These are phyloP conservation scores for Ochropleura plecta DNA, from an alignment of 2,888 invertebrate genomes.

Conservation along the genomic window DNA sequence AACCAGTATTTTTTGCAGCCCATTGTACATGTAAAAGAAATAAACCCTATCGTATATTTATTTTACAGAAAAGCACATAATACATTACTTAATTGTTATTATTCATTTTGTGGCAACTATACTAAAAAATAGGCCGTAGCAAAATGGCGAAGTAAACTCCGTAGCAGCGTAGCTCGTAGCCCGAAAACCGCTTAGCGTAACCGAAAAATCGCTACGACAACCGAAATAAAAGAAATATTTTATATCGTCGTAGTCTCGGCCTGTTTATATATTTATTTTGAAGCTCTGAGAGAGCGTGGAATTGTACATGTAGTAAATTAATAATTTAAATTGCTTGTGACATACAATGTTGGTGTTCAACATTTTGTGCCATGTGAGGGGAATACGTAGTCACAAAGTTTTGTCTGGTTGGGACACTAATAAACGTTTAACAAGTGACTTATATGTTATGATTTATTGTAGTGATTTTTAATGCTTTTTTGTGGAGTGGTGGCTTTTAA, in stretches of 20 bases:
- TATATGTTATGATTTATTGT: not conserved
- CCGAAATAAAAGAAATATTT: constrained; percentile 20
- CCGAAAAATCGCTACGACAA: constrained; percentile 26
- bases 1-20: too few species aligned
- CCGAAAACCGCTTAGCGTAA: not conserved
- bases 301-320: constrained; percentile 44
- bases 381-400: constrained; percentile 17
- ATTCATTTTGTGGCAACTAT: not conserved
- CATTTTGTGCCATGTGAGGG: constrained; percentile 16
- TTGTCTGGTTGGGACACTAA: not conserved
- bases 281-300: constrained; percentile 16
- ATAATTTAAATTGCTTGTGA: constrained; percentile 43
- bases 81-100: too few species aligned
- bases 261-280: constrained; percentile 27
- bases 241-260: not conserved
- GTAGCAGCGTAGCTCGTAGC: constrained; percentile 35
- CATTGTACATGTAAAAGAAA: too few species aligned
- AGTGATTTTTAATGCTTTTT: not conserved
- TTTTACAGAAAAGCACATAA: too few species aligned
- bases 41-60: too few species aligned
- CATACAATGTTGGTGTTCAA: constrained; percentile 22
- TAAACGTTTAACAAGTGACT: not conserved
- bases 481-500: not conserved
- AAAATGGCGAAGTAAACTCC: constrained; percentile 10
- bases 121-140: not conserved